These are phyloP conservation scores for Podotricha telesiphe DNA, from an alignment of 2,888 invertebrate species.

Conservation along the genomic window DNA sequence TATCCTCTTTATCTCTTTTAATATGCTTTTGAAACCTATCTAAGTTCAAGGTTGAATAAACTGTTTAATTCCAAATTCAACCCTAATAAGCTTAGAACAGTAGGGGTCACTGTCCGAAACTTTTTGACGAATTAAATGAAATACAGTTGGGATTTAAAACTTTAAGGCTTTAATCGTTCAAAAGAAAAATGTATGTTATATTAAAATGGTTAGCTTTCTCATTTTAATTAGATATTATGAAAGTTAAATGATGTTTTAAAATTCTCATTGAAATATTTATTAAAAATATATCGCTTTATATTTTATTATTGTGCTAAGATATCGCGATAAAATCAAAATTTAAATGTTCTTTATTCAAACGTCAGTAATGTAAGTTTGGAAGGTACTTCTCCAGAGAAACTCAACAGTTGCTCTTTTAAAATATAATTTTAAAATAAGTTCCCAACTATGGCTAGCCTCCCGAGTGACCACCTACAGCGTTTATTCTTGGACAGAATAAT, in stretches of 20 bases:
- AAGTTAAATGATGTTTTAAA: background rate
- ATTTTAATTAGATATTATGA: conserved; percentile 6
- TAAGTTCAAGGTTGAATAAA: background rate
- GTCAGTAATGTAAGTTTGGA: too few relatives aligned
- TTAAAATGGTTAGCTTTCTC: background rate
- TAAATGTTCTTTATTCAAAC: too few relatives aligned
- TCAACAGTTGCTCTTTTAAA: too few relatives aligned
- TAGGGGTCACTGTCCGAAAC: conserved; percentile 6
- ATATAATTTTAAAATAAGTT: too few relatives aligned
- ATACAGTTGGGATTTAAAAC: background rate
- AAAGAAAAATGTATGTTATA: background rate
- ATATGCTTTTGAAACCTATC: background rate
- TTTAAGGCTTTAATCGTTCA: conserved; percentile 13
- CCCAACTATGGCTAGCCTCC: too few relatives aligned
- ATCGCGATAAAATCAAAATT: too few relatives aligned
- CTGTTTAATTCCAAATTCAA: conserved; percentile 1
- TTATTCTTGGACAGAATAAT: too few relatives aligned
- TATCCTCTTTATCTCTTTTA: background rate
- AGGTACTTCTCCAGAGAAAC: too few relatives aligned
- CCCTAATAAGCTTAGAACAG: conserved; percentile 10
- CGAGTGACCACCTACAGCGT: too few relatives aligned
- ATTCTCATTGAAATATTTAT: background rate
- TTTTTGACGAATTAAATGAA: conserved; percentile 7
- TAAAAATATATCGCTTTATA: too few relatives aligned
- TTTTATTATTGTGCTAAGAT: too few relatives aligned